phyloP scores from a whole-genome alignment of 2,888 invertebrate species.

The Synergus umbraculus region DNA sequence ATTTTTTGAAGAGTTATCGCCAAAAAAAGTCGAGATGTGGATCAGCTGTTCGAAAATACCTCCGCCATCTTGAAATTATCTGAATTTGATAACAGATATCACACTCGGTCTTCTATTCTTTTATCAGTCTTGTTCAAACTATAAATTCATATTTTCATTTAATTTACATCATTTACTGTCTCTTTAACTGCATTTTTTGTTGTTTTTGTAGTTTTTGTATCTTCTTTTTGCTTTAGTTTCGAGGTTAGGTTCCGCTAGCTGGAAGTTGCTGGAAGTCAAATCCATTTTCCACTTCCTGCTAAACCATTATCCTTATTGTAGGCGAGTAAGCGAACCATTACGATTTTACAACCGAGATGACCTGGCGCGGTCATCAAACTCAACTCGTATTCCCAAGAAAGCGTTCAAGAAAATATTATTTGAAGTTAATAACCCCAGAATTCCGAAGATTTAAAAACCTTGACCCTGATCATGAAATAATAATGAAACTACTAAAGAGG shows the following conservation, averaged over 20 bases:
- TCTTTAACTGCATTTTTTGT: neutral
- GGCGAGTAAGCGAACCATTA: conserved; percentile 22
- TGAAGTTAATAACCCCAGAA: neutral
- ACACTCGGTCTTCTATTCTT: neutral
- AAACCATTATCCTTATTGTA: conserved; percentile 26
- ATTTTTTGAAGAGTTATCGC: neutral
- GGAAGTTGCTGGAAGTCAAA: conserved; percentile 12
- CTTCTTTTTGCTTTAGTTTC: neutral
- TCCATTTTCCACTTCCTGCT: conserved; percentile 37
- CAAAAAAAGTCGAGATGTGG: neutral
- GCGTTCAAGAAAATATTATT: neutral
- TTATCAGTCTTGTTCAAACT: too few relatives aligned
- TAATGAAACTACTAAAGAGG: neutral
- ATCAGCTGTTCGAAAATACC: neutral
- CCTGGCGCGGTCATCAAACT: neutral
- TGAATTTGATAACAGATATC: neutral
- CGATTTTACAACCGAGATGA: conserved; percentile 13
- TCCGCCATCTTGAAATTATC: neutral
- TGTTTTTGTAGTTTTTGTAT: neutral
- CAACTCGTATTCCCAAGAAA: neutral
- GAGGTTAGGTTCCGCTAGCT: neutral
- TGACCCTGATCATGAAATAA: neutral
- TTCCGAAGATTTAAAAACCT: neutral
- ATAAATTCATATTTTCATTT: too few relatives aligned
- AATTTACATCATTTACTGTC: too few relatives aligned